Evolutionary conservation across 2,797 vertebrate species (phyloP).

Genomic region (Tokudaia tokunoshimensis): DNA sequence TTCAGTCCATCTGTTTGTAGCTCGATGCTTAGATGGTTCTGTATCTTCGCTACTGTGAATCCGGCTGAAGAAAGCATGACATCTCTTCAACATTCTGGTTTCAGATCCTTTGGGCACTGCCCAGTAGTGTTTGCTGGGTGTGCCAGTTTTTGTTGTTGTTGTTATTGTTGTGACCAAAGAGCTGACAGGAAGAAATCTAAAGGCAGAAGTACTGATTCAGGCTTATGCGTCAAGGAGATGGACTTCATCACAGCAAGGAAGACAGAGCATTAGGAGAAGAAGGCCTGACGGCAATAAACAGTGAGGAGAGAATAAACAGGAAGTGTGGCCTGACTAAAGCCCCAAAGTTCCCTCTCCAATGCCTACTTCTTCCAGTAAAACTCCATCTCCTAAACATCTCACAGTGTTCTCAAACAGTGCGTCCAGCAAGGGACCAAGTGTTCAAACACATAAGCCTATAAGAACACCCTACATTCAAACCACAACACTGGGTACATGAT

Average conservation of each 20-base stretch:
- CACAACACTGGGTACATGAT: not conserved
- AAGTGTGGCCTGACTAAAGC: not conserved
- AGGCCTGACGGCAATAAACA: not conserved
- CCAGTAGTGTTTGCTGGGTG: not conserved
- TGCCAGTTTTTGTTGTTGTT: not conserved
- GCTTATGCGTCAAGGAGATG: not conserved
- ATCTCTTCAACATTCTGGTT: not conserved
- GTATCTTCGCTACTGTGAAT: not conserved
- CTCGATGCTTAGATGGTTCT: too few relatives aligned
- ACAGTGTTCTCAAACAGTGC: not conserved
- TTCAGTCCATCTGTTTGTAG: not conserved
- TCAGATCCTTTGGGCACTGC: not conserved
- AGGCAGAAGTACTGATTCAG: not conserved
- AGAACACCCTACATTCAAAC: not conserved
- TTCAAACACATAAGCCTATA: not conserved
- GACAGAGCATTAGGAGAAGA: not conserved
- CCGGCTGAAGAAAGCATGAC: not conserved
- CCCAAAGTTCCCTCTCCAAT: not conserved
- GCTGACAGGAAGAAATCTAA: not conserved
- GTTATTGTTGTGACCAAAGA: not conserved
- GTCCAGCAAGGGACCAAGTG: not conserved
- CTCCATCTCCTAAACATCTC: not conserved
- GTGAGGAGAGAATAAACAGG: not conserved
- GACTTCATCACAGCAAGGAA: not conserved
- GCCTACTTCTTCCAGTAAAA: not conserved